These are phyloP conservation scores for Drosophila meridionalis DNA, from an alignment of 2,888 invertebrate species.

Conservation along the genomic window DNA sequence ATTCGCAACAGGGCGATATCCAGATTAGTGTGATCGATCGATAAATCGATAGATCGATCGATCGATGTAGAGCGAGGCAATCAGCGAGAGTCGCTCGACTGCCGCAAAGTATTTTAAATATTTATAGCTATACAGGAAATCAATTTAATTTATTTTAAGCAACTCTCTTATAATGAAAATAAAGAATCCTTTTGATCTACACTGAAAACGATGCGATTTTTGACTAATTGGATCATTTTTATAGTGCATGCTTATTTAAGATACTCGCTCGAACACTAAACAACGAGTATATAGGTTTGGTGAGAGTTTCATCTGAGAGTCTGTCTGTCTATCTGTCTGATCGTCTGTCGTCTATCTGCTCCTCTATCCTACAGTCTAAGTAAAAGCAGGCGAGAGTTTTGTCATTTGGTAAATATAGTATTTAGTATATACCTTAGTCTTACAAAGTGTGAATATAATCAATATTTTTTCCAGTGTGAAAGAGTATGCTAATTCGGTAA, in stretches of 20 bases:
- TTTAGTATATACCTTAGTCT: too few relatives aligned
- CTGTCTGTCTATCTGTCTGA: neutral
- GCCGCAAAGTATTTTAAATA: slow-evolving; percentile 8
- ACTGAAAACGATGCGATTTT: neutral
- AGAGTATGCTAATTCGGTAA: neutral
- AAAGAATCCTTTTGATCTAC: slow-evolving; percentile 5
- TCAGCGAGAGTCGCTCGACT: slow-evolving; percentile 5
- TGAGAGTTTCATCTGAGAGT: neutral
- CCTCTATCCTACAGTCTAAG: neutral
- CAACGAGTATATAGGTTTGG: neutral
- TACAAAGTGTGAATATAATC: too few relatives aligned
- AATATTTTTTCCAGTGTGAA: too few relatives aligned
- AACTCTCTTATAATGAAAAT: slow-evolving; percentile 29
- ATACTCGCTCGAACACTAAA: neutral
- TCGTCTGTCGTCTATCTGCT: neutral
- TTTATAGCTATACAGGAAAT: slow-evolving; percentile 23
- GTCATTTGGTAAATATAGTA: too few relatives aligned
- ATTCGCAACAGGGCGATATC: slow-evolving; percentile 80
- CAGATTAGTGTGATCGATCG: slow-evolving; percentile 31
- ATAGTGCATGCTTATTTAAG: neutral
- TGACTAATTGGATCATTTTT: neutral
- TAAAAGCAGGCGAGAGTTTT: too few relatives aligned
- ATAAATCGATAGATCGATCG: neutral
- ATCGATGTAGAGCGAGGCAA: slow-evolving; percentile 1
- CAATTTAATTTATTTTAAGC: slow-evolving; percentile 38